Evolutionary conservation across 2,113 vertebrate genomes (phyloP), one percentile per base, ranked within the genome.

Genomic region (Cyanoliseus patagonus): DNA sequence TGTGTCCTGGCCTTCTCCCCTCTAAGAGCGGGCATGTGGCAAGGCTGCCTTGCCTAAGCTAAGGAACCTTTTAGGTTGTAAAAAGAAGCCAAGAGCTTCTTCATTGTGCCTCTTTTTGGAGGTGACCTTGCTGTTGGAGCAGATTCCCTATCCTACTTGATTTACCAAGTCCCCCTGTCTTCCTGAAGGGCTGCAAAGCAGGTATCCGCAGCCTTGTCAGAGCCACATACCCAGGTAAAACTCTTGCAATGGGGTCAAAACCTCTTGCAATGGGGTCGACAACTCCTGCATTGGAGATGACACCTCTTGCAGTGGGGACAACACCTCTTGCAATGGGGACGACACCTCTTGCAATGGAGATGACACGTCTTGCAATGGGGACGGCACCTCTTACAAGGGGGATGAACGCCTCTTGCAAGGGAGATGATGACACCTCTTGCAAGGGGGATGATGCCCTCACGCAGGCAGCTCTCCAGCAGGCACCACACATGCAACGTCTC

Each of bases 161-260:
- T 68, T 87, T 55, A 44, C 75, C 6, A 49, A 28, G 68, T 95
- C 53, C 30, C 69, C 25, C 47, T 28, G 27, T 52, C 62, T 27
- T 95, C 86, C 82, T 66, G 49, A 80, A 82, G 66, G 62, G 44
- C 80, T 92, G 79, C 80, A 83, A 96, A 95, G 91, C 70, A 76
- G 63, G 4, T 44, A 31, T 7, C n/a, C 4, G 0, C 84, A 86
- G 91, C 87, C 69, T 4, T 24, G 78, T 87, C 88, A 91, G 91
- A 84, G 55, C 69, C 33, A 24, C 30, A 55, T 22, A 31, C 5
- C 31, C 49, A 12, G 37, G 20, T 3, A 47, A n/a, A 66, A 19
- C 75, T 63, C 42, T 47, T 52, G 15, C 51, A 52, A 27, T 51
- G 49, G 49, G 49, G 49, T 51, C 24, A 4, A 51, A 31, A 64